Conservation (phyloP, 2,888 invertebrate genomes). For the Platypus cylindrus region DNA sequence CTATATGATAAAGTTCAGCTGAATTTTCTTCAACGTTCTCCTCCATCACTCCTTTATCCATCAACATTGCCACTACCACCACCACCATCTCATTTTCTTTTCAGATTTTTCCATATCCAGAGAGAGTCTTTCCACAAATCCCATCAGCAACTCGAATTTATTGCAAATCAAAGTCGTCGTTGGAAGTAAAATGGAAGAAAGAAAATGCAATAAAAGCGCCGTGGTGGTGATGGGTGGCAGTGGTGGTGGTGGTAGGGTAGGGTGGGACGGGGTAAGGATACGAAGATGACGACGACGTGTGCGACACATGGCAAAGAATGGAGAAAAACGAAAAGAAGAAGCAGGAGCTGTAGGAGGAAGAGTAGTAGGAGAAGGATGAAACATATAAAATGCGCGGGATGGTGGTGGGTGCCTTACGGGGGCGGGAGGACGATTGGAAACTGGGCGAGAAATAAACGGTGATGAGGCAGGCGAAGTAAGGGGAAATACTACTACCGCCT, state of each 20-base stretch:
- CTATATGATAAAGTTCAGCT: too few species aligned
- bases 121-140: conserved; percentile 16
- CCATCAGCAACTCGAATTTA: conserved; percentile 14
- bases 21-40: too few species aligned
- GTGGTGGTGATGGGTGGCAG: conserved; percentile 7
- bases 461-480: too few species aligned
- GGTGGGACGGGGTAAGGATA: neutral
- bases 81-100: too few species aligned
- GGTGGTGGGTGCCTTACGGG: too few species aligned
- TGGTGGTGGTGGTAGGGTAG: conserved; percentile 3
- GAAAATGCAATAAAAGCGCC: conserved; percentile 15
- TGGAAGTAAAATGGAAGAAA: conserved; percentile 13
- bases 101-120: too few species aligned
- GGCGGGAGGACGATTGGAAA: neutral
- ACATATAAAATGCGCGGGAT: too few species aligned
- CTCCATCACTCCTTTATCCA: conserved; percentile 9
- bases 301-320: conserved; percentile 2
- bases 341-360: conserved; percentile 1
- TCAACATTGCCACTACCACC: too few species aligned
- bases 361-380: too few species aligned
- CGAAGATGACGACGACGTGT: conserved; percentile 2
- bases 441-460: too few species aligned
- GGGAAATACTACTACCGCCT: conserved; percentile 7
- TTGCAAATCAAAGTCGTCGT: conserved; percentile 16
- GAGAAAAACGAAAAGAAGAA: neutral